These are phyloP conservation scores for Taenaris catops DNA, from an alignment of 2,888 invertebrate species.

Conservation along the genomic window DNA sequence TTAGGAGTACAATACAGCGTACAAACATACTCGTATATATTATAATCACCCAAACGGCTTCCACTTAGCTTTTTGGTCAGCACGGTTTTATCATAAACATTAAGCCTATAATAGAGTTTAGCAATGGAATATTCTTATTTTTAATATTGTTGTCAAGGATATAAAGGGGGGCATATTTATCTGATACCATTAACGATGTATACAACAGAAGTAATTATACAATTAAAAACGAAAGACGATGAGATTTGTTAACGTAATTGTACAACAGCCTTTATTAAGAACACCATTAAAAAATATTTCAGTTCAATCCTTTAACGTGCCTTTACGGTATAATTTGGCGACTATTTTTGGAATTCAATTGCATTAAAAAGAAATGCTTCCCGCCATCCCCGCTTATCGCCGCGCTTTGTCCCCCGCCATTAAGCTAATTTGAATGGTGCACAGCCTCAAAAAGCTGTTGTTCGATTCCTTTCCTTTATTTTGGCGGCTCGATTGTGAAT, in stretches of 20 bases:
- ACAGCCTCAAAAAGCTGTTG: conserved; percentile 71
- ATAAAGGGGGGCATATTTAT: too few species aligned
- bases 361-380: conserved; percentile 46
- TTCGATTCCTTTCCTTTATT: conserved; percentile 70
- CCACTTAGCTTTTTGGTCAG: too few species aligned
- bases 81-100: too few species aligned
- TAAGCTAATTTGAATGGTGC: conserved; percentile 78
- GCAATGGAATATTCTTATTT: too few species aligned
- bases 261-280: conserved; percentile 8
- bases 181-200: too few species aligned
- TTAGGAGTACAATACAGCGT: too few species aligned
- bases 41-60: too few species aligned
- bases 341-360: conserved; percentile 46
- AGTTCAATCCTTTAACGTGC: conserved; percentile 8
- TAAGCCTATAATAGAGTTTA: too few species aligned
- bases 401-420: conserved; percentile 70
- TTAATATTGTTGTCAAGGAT: too few species aligned
- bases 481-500: conserved; percentile 61
- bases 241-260: conserved; percentile 7
- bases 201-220: too few species aligned
- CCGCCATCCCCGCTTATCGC: conserved; percentile 63
- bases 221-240: background rate
- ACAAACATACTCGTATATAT: too few species aligned
- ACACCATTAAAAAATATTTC: conserved; percentile 9
- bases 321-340: conserved; percentile 22